phyloP scores from a whole-genome alignment of 2,113 vertebrate species.

The Myotis lucifugus region DNA sequence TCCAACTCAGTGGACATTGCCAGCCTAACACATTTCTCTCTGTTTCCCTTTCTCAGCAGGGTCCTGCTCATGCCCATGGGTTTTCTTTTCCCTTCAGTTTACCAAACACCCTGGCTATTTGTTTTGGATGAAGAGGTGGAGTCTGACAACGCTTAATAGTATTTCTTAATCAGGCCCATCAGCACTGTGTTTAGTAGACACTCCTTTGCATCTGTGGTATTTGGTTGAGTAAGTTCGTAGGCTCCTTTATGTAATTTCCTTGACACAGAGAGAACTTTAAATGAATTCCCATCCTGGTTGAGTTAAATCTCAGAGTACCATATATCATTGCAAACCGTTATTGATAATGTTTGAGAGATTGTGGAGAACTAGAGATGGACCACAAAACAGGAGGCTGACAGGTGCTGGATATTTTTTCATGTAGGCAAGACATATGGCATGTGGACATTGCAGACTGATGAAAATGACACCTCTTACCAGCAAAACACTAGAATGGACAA shows the following conservation, averaged over 20 bases:
- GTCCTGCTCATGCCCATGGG: not conserved
- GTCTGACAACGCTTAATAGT: not conserved
- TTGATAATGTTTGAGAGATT: not conserved
- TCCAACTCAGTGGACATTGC: not conserved
- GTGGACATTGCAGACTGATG: not conserved
- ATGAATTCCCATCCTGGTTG: not conserved
- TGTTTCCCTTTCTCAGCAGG: not conserved
- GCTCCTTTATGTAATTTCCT: slow-evolving; percentile 44
- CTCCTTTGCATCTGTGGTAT: slow-evolving; percentile 33
- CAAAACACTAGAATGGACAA: not conserved
- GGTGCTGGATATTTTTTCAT: not conserved
- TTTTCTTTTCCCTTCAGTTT: not conserved
- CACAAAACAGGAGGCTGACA: not conserved
- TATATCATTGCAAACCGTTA: not conserved
- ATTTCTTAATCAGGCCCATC: slow-evolving; percentile 27
- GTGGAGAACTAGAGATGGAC: not conserved
- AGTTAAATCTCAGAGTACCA: not conserved
- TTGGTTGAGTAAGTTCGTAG: not conserved
- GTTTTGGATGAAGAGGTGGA: slow-evolving; percentile 45
- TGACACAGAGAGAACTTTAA: slow-evolving; percentile 23
- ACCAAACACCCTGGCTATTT: not conserved
- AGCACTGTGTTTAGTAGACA: not conserved
- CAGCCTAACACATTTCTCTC: not conserved
- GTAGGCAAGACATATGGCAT: not conserved
- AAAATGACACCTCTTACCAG: not conserved